Evolutionary conservation across 2,888 invertebrate genomes (phyloP).

Genomic region (Hoplodrina ambigua): DNA sequence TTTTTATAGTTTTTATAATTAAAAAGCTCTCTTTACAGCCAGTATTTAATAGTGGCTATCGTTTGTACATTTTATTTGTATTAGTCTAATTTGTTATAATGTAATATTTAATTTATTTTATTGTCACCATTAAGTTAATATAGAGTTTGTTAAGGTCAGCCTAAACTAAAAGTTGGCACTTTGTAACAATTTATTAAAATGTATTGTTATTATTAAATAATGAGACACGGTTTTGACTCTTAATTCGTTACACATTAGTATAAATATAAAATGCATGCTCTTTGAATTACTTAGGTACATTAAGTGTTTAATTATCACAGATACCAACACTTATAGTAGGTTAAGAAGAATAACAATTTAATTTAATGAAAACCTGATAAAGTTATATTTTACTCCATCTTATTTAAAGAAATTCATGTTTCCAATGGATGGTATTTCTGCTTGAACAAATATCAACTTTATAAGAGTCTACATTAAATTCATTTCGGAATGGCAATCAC

Average conservation of each 20-base stretch:
- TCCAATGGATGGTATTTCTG: no score
- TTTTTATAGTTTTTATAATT: conserved; percentile 14
- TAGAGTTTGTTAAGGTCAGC: conserved; percentile 16
- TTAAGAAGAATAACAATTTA: not conserved
- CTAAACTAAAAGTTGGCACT: conserved; percentile 25
- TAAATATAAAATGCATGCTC: not conserved
- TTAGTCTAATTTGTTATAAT: conserved; percentile 38
- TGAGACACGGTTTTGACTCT: conserved; percentile 26
- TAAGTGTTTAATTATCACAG: conserved; percentile 9
- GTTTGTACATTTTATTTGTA: conserved; percentile 53
- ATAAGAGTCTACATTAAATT: no score
- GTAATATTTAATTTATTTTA: conserved; percentile 41
- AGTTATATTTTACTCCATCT: not conserved
- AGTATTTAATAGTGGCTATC: conserved; percentile 68
- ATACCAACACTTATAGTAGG: not conserved
- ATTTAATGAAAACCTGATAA: no score
- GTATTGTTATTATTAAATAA: conserved; percentile 56
- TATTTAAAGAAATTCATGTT: no score
- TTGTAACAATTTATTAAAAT: conserved; percentile 41
- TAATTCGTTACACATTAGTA: not conserved
- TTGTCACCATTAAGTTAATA: conserved; percentile 32
- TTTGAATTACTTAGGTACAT: not conserved
- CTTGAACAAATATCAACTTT: no score
- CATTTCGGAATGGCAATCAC: no score
- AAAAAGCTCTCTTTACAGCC: conserved; percentile 71